A percentile compares a stretch with the other conserved stretches of the same genome.
Evolutionary conservation across 2,797 vertebrate species (phyloP).

Genomic region (Spinibarbus caldwelli): DNA sequence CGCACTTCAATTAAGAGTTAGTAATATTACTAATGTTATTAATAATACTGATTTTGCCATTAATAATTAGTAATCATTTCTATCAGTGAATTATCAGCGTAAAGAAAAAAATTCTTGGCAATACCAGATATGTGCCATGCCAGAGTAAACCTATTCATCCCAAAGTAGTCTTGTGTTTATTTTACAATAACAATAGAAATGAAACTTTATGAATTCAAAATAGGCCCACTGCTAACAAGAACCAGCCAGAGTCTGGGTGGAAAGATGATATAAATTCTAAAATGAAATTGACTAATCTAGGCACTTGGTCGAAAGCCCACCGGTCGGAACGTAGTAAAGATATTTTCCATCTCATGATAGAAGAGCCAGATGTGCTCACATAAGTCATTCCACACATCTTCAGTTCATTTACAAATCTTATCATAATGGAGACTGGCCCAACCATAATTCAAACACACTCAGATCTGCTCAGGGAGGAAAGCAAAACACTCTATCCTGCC

Average conservation of each 20-base stretch:
- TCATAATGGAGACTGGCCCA: slow-evolving; percentile 43
- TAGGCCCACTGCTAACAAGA: not conserved
- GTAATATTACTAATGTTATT: not conserved
- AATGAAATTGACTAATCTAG: slow-evolving; percentile 39
- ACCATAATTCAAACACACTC: slow-evolving; percentile 33
- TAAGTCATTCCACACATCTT: slow-evolving; percentile 36
- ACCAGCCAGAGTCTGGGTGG: slow-evolving; percentile 33
- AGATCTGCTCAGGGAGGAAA: slow-evolving; percentile 36
- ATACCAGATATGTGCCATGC: slow-evolving; percentile 1
- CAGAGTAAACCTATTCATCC: slow-evolving; percentile 26
- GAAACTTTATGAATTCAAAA: slow-evolving; percentile 4
- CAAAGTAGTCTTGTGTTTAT: slow-evolving; percentile 28
- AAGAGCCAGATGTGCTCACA: slow-evolving; percentile 26
- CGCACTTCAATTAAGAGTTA: not conserved
- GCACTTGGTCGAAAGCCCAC: slow-evolving; percentile 37
- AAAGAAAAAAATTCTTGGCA: slow-evolving; percentile 2
- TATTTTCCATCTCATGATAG: slow-evolving; percentile 48
- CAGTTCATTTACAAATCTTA: slow-evolving; percentile 50
- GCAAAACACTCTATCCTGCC: slow-evolving; percentile 4
- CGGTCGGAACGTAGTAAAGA: slow-evolving; percentile 30
- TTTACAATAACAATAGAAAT: slow-evolving; percentile 30
- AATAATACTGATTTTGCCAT: not conserved
- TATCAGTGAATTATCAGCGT: not conserved
- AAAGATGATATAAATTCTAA: slow-evolving; percentile 54
- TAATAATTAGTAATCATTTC: not conserved